Percentiles rank a stretch among this genome's conserved stretches.
Evolutionary conservation across 2,888 invertebrate species (phyloP).

Genomic region (Dasysyrphus tricinctus): DNA sequence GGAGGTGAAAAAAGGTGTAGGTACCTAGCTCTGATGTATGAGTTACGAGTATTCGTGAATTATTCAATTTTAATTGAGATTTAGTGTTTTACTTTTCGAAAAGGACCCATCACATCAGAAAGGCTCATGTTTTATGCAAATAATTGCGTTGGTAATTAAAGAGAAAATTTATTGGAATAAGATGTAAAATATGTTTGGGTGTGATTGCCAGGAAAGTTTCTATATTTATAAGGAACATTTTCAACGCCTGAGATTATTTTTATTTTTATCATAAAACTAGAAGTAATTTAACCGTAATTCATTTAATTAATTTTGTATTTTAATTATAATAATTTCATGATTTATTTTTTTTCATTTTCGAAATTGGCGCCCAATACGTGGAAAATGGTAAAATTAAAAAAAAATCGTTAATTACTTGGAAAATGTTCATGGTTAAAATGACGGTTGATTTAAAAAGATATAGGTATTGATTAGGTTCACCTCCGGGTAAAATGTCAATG

Average conservation of each 20-base stretch:
- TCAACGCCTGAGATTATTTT: conserved; percentile 12
- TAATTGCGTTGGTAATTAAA: conserved; percentile 39
- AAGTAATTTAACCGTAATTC: conserved; percentile 12
- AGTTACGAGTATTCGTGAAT: conserved; percentile 39
- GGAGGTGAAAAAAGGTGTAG: conserved; percentile 48
- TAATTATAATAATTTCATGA: not conserved
- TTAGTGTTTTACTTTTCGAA: conserved; percentile 36
- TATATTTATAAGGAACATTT: not conserved
- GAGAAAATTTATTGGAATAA: conserved; percentile 32
- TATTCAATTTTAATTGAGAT: conserved; percentile 72
- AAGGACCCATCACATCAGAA: not conserved
- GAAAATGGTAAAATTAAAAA: too few relatives aligned
- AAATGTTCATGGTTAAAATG: too few relatives aligned
- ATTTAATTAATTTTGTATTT: not conserved
- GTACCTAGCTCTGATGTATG: not conserved
- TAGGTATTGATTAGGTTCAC: too few relatives aligned
- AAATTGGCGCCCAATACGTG: too few relatives aligned
- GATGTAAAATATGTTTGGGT: conserved; percentile 14
- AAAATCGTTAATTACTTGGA: too few relatives aligned
- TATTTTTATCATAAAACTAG: not conserved
- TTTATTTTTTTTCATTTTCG: too few relatives aligned
- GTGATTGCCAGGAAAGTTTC: conserved; percentile 1
- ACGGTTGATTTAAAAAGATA: too few relatives aligned
- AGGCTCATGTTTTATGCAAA: conserved; percentile 34
- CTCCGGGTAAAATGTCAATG: too few relatives aligned